Base-by-base conservation (phyloP, 2,113 vertebrate genomes). In the Ptyas mucosa region DNA sequence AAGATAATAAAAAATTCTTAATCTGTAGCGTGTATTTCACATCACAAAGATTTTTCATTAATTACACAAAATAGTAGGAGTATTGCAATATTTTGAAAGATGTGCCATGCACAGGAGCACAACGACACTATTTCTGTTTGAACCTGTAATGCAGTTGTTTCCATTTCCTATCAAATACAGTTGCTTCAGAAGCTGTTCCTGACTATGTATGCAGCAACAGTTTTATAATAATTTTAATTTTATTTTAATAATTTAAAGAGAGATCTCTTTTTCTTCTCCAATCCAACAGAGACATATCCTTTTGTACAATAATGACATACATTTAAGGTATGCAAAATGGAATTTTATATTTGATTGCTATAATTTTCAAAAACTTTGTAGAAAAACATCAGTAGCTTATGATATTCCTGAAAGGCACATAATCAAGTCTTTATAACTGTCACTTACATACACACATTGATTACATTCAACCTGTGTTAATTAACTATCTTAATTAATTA, bases 341-440 rank as follows among this genome's bases (percentile, higher is more conserved):
- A 94, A 95, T 94, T 57, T 54, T 93, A 10, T 94, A 95, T 95
- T 96, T 97, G 96, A 97, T 97, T 97, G 96, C 96, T 94, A 18
- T 52, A 2, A 97, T 97, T 95, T 97, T 1, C 96, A 97, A 97
- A 96, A 97, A 94, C 87, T 94, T 46, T 95, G 86, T 94, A 94
- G 93, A 97, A 97, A 95, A n/a, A 95, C 96, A 92, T 96, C 95
- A 96, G 91, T 91, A 87, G 93, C 94, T 95, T 93, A 89, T 93
- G 92, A 52, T 10, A 87, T 49, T 95, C 87, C 94, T 95, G 95
- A 97, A 96, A 96, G 96, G 75, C 96, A 96, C 96, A 69, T 95
- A 97, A 97, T 97, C 97, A 97, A 94, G 95, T 95, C 95, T 95
- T 95, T 97, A 91, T 18, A 89, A 94, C 5, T 96, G 94, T 93